Percentiles rank a stretch among this genome's conserved stretches.
Evolutionary conservation across 1,140 invertebrate species (phyloP).

Genomic region (Drosophila erecta): DNA sequence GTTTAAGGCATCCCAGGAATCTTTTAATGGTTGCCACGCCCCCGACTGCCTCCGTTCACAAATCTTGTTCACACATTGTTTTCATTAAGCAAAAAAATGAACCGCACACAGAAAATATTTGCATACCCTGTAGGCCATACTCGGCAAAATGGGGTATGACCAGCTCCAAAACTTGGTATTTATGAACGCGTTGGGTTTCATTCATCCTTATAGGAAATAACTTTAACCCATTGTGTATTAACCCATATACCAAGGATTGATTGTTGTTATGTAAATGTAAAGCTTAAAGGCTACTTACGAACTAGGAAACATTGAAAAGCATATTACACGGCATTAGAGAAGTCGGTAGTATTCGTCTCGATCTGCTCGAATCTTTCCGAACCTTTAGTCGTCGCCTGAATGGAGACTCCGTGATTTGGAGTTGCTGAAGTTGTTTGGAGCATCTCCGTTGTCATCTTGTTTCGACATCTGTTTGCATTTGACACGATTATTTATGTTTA

Average conservation of each 20-base stretch:
- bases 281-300: background rate
- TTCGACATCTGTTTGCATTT: constrained; percentile 79
- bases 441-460: constrained; percentile 40
- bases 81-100: constrained; percentile 70
- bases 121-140: constrained; percentile 31
- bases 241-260: too few relatives aligned
- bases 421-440: constrained; percentile 36
- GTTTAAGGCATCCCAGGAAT: constrained; percentile 63
- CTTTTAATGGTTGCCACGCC: constrained; percentile 69
- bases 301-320: too few relatives aligned
- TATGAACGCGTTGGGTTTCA: background rate
- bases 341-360: background rate
- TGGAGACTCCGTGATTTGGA: constrained; percentile 65
- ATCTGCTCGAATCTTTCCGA: background rate
- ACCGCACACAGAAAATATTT: constrained; percentile 56
- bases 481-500: constrained; percentile 84
- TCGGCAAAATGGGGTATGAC: background rate
- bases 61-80: constrained; percentile 82
- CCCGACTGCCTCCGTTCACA: constrained; percentile 34
- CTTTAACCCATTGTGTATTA: too few relatives aligned
- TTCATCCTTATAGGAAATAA: background rate
- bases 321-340: background rate
- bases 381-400: constrained; percentile 36
- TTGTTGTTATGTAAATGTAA: too few relatives aligned
- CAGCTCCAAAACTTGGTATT: too few relatives aligned